Percentiles rank a stretch among this genome's conserved stretches.
phyloP scores from a whole-genome alignment of 2,888 invertebrate genomes.

The Hydraecia micacea region DNA sequence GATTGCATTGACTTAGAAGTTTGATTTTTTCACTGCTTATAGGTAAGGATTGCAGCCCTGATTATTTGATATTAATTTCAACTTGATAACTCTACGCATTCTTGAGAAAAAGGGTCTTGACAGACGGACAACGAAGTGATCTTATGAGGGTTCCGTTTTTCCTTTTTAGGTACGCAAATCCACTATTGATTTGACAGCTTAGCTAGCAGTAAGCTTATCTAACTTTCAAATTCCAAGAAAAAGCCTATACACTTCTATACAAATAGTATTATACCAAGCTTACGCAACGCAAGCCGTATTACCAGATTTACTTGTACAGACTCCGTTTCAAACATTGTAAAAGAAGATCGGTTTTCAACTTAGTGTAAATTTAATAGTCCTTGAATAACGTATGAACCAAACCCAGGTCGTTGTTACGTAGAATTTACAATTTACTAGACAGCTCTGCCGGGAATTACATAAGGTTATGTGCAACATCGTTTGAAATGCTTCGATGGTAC shows the following conservation, averaged over 20 bases:
- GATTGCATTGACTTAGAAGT: no score
- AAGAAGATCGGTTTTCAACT: conserved; percentile 73
- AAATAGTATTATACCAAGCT: conserved; percentile 30
- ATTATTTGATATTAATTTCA: no score
- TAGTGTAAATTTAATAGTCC: conserved; percentile 76
- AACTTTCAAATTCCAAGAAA: conserved; percentile 13
- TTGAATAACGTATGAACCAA: conserved; percentile 81
- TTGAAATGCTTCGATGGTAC: conserved; percentile 14
- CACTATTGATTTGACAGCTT: conserved; percentile 1
- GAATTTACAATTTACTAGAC: conserved; percentile 74
- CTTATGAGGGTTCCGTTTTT: no score
- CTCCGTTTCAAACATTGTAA: conserved; percentile 51
- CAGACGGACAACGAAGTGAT: no score
- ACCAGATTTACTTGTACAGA: conserved; percentile 69
- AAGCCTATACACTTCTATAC: conserved; percentile 21
- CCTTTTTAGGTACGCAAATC: no score
- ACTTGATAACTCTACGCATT: no score
- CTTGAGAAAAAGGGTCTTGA: no score
- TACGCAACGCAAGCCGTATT: conserved; percentile 42
- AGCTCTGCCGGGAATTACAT: conserved; percentile 63
- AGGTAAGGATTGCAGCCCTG: no score
- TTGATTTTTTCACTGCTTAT: no score
- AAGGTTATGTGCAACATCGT: conserved; percentile 16
- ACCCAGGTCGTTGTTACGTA: conserved; percentile 69
- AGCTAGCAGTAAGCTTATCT: not conserved